phyloP scores from a whole-genome alignment of 2,113 vertebrate genomes.

The Alectura lathami region DNA sequence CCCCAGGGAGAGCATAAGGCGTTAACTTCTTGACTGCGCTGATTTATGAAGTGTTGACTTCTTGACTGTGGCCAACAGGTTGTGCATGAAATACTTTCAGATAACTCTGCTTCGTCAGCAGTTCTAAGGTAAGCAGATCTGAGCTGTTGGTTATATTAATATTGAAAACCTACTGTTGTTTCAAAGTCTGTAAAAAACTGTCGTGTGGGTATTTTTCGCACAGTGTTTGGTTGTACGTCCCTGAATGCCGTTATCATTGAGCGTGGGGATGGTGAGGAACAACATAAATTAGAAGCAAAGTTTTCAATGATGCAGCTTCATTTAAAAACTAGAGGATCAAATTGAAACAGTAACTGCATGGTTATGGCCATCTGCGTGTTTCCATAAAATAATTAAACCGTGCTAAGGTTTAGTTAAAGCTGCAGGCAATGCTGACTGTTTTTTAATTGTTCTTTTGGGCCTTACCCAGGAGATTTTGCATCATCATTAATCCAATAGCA shows the following conservation, averaged over 20 bases:
- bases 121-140: constrained; percentile 81
- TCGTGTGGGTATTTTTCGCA: background rate
- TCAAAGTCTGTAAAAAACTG: background rate
- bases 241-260: background rate
- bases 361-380: constrained; percentile 22
- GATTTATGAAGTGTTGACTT: background rate
- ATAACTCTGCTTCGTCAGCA: constrained; percentile 76
- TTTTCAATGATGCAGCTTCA: constrained; percentile 32
- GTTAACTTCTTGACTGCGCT: background rate
- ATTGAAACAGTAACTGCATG: constrained; percentile 50
- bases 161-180: background rate
- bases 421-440: no score
- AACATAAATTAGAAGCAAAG: constrained; percentile 11
- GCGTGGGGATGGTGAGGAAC: no score
- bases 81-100: constrained; percentile 84
- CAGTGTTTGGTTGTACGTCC: background rate
- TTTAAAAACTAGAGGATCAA: constrained; percentile 38
- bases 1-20: background rate
- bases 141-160: background rate
- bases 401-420: constrained; percentile 30
- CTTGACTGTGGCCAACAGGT: constrained; percentile 75
- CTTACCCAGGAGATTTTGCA: background rate
- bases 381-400: constrained; percentile 35
- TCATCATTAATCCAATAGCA: background rate
- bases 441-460: no score